A percentile compares a stretch with the other conserved stretches of the same genome.
phyloP scores from a whole-genome alignment of 2,797 vertebrate genomes.

The Sardinella longiceps region DNA sequence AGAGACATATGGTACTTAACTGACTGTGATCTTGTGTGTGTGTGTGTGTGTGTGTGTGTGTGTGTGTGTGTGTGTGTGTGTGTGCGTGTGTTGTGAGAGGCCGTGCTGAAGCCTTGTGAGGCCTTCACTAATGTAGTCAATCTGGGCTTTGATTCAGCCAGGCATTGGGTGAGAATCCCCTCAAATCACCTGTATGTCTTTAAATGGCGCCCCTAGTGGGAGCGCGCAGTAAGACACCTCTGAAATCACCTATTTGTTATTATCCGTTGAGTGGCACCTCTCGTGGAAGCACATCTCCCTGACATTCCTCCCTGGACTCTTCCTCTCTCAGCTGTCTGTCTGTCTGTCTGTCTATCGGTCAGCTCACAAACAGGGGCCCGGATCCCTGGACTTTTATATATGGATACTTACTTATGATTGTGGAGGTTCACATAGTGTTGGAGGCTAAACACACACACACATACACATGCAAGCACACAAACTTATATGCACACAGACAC shows the following conservation, averaged over 20 bases:
- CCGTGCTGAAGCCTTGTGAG: neutral
- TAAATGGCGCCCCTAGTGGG: too few relatives aligned
- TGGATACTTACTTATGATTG: neutral
- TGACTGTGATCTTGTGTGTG: neutral
- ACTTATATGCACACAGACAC: too few relatives aligned
- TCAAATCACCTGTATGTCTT: too few relatives aligned
- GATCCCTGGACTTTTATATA: neutral
- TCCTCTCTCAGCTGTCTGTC: too few relatives aligned
- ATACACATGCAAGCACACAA: too few relatives aligned
- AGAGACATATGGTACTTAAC: neutral
- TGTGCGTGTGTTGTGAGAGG: neutral
- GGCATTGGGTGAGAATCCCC: neutral
- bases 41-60: neutral
- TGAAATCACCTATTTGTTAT: too few relatives aligned
- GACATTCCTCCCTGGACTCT: too few relatives aligned
- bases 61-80: neutral
- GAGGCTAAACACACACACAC: neutral
- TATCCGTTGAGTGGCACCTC: too few relatives aligned
- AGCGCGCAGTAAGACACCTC: too few relatives aligned
- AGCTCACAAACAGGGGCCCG: too few relatives aligned
- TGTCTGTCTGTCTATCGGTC: too few relatives aligned
- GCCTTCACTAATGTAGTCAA: neutral
- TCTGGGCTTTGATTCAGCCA: neutral
- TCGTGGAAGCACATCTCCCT: too few relatives aligned
- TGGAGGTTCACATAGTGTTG: neutral